phyloP scores from a whole-genome alignment of 2,888 invertebrate species.

The Drepana falcataria region DNA sequence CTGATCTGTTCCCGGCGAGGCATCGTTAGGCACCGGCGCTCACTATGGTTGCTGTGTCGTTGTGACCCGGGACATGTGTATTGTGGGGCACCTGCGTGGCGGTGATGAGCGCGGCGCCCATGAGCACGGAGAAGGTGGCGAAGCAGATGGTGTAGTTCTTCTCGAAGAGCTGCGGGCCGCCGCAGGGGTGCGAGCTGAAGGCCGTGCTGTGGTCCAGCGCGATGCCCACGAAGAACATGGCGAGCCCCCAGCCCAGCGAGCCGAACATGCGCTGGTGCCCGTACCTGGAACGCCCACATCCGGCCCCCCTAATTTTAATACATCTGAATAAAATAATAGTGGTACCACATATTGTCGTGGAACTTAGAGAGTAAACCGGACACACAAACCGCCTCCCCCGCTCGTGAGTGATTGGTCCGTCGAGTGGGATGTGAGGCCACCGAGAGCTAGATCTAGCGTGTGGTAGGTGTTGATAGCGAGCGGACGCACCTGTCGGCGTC shows the following conservation, averaged over 20 bases:
- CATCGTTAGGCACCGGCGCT: no score
- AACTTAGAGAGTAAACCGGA: no score
- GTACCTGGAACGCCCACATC: conserved; percentile 74
- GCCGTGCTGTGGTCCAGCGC: conserved; percentile 97
- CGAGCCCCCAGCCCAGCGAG: conserved; percentile 97
- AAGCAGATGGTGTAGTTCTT: conserved; percentile 99
- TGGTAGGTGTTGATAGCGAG: no score
- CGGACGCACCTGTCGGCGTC: conserved; percentile 83
- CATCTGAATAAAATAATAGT: no score
- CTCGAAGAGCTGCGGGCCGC: conserved; percentile 91
- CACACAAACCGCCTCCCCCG: no score
- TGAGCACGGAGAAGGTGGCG: conserved; percentile 96
- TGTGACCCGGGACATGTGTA: no score
- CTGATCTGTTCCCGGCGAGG: conserved; percentile 54
- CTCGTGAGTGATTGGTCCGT: no score
- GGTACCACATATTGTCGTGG: no score
- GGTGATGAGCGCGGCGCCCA: conserved; percentile 95
- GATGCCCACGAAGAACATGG: conserved; percentile 99
- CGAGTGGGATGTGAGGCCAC: no score
- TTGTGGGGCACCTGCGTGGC: conserved; percentile 86
- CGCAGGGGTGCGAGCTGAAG: conserved; percentile 95
- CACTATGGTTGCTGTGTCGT: no score
- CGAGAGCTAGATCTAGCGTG: no score
- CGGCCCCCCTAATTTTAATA: neutral
- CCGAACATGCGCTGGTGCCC: conserved; percentile 99